Evolutionary conservation across 2,888 invertebrate species (phyloP).

Genomic region (Spodoptera littoralis): DNA sequence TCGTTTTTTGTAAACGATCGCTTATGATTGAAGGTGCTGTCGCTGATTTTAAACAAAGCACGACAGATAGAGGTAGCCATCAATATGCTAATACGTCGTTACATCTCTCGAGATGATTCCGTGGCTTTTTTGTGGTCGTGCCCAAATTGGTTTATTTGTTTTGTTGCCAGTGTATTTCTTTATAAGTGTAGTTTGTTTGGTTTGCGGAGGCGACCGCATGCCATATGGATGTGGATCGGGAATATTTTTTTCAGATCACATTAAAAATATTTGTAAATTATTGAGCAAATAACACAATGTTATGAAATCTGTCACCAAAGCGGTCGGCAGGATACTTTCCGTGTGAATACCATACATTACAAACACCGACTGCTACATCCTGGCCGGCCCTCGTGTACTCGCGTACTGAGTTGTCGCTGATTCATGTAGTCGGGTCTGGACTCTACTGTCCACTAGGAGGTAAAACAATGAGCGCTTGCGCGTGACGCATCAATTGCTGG

Average conservation of each 20-base stretch:
- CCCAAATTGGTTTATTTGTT: constrained; percentile 87
- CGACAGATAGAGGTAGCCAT: constrained; percentile 83
- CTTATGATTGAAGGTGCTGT: constrained; percentile 86
- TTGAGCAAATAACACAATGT: constrained; percentile 54
- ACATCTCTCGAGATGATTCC: constrained; percentile 74
- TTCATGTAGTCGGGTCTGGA: constrained; percentile 64
- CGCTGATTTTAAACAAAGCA: constrained; percentile 88
- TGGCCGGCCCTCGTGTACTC: constrained; percentile 65
- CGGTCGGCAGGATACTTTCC: constrained; percentile 57
- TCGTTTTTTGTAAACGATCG: constrained; percentile 77
- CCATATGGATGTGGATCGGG: constrained; percentile 69
- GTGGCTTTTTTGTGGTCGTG: constrained; percentile 77
- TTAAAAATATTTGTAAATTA: constrained; percentile 60
- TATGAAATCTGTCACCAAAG: constrained; percentile 58
- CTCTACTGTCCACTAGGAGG: constrained; percentile 67
- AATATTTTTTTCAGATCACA: constrained; percentile 48
- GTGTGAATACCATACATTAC: constrained; percentile 53
- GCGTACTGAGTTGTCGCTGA: constrained; percentile 62
- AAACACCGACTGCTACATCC: constrained; percentile 52
- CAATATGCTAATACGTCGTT: constrained; percentile 86
- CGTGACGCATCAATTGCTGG: constrained; percentile 56
- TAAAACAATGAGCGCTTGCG: constrained; percentile 64
- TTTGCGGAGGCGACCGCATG: constrained; percentile 74
- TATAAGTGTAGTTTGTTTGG: constrained; percentile 80
- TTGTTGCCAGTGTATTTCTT: constrained; percentile 83